Evolutionary conservation across 2,888 invertebrate species (phyloP).

Genomic region (Dermolepida albohirtum): DNA sequence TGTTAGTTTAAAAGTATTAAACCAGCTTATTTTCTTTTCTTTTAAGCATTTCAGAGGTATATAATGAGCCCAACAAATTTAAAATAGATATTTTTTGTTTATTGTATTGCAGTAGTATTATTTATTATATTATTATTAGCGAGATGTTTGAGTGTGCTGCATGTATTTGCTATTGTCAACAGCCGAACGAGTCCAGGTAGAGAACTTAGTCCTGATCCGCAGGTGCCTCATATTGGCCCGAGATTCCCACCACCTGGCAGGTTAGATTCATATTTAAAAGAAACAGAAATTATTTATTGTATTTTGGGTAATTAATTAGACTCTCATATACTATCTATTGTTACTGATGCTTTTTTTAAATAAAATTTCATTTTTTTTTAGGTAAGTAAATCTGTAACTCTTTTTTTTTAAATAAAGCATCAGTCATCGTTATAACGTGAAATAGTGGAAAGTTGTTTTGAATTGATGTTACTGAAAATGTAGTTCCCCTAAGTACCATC

Average conservation of each 20-base stretch:
- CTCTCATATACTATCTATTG: neutral
- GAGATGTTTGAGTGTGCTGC: conserved; percentile 56
- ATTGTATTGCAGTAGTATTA: conserved; percentile 39
- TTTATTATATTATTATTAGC: conserved; percentile 49
- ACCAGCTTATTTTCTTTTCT: too few relatives aligned
- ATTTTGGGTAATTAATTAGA: conserved; percentile 4
- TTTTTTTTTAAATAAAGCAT: conserved; percentile 13
- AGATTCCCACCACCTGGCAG: conserved; percentile 89
- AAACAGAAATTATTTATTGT: conserved; percentile 26
- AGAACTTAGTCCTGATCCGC: conserved; percentile 84
- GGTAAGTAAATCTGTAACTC: conserved; percentile 32
- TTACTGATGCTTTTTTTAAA: conserved; percentile 10
- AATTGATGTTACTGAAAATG: too few relatives aligned
- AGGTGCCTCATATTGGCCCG: conserved; percentile 90
- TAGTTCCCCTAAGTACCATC: too few relatives aligned
- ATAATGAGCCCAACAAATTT: too few relatives aligned
- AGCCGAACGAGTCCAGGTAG: conserved; percentile 90
- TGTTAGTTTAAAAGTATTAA: too few relatives aligned
- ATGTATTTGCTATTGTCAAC: conserved; percentile 67
- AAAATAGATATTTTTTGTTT: conserved; percentile 39
- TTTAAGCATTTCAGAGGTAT: too few relatives aligned
- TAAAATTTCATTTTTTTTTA: neutral
- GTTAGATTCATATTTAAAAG: conserved; percentile 62
- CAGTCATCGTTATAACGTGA: conserved; percentile 21
- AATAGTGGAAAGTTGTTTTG: neutral